Percentiles rank a stretch among this genome's conserved stretches.
phyloP scores from a whole-genome alignment of 2,797 vertebrate genomes.

The Euphonia xanthogaster region DNA sequence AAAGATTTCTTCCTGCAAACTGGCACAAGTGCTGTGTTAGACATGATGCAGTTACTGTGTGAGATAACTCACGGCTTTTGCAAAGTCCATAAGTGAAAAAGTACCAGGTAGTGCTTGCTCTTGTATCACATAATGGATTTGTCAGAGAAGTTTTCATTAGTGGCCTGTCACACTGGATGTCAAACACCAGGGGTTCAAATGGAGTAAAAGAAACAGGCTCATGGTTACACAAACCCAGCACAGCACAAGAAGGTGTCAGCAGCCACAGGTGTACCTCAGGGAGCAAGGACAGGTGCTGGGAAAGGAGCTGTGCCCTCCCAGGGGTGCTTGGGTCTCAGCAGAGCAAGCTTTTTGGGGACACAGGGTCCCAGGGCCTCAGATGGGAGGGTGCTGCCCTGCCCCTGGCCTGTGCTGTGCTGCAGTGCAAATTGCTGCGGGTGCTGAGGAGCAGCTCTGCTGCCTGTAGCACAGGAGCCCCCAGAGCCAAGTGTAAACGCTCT shows the following conservation, averaged over 20 bases:
- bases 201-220: not conserved
- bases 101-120: not conserved
- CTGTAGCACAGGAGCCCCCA: not conserved
- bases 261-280: not conserved
- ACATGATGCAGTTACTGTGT: not conserved
- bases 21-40: not conserved
- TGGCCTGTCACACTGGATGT: not conserved
- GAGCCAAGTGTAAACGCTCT: not conserved
- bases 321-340: not conserved
- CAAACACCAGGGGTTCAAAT: not conserved
- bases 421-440: not conserved
- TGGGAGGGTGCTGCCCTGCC: not conserved
- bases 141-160: not conserved
- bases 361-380: not conserved
- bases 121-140: not conserved
- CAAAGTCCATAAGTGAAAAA: not conserved
- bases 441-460: not conserved
- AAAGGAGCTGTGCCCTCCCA: not conserved
- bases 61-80: not conserved
- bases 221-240: not conserved
- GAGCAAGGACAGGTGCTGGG: not conserved
- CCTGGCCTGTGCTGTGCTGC: not conserved
- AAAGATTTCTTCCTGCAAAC: not conserved
- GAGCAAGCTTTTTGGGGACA: not conserved
- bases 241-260: not conserved